phyloP scores from a whole-genome alignment of 2,113 vertebrate species.

The Scomber scombrus region DNA sequence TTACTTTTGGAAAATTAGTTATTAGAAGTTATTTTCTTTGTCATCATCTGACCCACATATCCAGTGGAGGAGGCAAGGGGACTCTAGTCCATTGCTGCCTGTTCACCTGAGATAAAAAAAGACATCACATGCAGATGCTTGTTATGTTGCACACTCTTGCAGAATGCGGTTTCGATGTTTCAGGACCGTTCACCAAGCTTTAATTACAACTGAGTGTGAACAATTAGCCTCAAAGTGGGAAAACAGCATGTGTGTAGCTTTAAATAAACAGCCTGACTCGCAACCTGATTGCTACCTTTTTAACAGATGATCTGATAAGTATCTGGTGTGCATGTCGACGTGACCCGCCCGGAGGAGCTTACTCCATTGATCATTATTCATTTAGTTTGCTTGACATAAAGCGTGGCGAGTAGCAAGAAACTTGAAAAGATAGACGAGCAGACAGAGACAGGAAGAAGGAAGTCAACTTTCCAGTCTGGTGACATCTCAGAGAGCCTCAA shows the following conservation, averaged over 20 bases:
- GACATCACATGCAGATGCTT: background rate
- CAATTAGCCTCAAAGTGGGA: background rate
- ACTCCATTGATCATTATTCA: background rate
- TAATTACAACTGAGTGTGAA: background rate
- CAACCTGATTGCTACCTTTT: background rate
- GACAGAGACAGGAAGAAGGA: constrained; percentile 12
- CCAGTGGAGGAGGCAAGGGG: no score
- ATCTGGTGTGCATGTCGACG: background rate
- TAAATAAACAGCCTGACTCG: background rate
- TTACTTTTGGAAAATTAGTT: no score
- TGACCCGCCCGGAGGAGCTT: background rate
- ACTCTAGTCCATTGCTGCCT: no score
- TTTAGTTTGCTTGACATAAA: background rate
- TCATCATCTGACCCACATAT: no score
- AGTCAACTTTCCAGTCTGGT: constrained; percentile 29
- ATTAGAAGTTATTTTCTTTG: no score
- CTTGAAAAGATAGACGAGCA: background rate
- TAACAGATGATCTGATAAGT: constrained; percentile 6
- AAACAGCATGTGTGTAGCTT: background rate
- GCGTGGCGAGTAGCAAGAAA: background rate
- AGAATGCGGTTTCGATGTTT: background rate
- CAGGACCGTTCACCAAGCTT: background rate
- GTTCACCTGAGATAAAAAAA: no score
- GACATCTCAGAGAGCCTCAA: constrained; percentile 8
- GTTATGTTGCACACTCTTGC: no score